Evolutionary conservation across 2,113 vertebrate species (phyloP).

Genomic region (Cryptomyrus ogoouensis): DNA sequence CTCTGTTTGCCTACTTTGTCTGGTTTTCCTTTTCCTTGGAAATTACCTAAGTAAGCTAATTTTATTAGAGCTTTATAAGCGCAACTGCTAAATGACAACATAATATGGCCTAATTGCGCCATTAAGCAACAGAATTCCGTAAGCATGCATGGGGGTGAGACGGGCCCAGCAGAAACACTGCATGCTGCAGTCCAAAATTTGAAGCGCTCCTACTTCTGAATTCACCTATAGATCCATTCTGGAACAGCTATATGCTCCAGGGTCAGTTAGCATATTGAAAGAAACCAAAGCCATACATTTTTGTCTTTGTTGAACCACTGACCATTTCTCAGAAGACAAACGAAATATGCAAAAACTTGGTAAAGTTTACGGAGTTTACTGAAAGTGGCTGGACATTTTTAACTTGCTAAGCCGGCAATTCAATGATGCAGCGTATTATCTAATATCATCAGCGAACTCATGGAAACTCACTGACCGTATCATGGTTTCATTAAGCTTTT

Average conservation of each 20-base stretch:
- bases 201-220: not conserved
- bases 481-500: not conserved
- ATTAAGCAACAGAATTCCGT: not conserved
- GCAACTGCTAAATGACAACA: not conserved
- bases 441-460: not conserved
- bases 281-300: not conserved
- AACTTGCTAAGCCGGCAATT: not conserved
- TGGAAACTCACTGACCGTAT: not conserved
- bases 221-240: not conserved
- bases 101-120: not conserved
- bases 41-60: not conserved
- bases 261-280: not conserved
- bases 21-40: not conserved
- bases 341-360: not conserved
- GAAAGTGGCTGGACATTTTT: not conserved
- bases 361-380: not conserved
- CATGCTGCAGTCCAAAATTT: not conserved
- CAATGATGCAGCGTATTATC: not conserved
- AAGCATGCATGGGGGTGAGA: not conserved
- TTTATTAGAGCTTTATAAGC: not conserved
- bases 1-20: not conserved
- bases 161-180: not conserved
- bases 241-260: not conserved
- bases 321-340: not conserved
- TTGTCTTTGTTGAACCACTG: not conserved